Percentiles rank a stretch among this genome's conserved stretches.
Conservation (phyloP, 2,113 vertebrate species). For the Mionectes macconnelli region DNA sequence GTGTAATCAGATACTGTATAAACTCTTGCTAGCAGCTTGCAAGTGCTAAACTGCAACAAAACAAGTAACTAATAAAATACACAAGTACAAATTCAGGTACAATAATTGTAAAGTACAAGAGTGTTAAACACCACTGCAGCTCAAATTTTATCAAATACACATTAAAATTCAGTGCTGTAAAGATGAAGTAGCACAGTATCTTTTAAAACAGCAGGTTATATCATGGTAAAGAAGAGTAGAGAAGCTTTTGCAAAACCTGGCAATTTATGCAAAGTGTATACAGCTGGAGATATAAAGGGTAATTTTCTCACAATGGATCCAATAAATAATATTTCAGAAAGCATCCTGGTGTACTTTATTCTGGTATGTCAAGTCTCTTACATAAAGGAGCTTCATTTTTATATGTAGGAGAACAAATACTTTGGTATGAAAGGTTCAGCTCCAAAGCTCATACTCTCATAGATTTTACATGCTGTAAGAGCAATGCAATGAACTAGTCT, state of each 20-base stretch:
- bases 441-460: not conserved
- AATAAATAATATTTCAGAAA: not conserved
- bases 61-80: not conserved
- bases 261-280: constrained; percentile 8
- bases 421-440: not conserved
- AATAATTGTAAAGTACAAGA: not conserved
- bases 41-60: constrained; percentile 13
- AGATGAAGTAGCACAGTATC: not conserved
- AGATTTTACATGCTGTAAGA: not conserved
- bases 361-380: not conserved
- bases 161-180: constrained; percentile 21
- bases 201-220: not conserved
- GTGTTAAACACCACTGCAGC: not conserved
- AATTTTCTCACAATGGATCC: constrained; percentile 42
- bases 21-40: constrained; percentile 43
- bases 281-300: constrained; percentile 8
- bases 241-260: not conserved
- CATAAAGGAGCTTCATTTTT: not conserved
- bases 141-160: constrained; percentile 28
- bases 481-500: not conserved
- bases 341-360: not conserved
- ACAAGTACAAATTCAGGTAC: constrained; percentile 32
- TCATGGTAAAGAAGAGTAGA: not conserved
- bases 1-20: constrained; percentile 64
- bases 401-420: not conserved